These are phyloP conservation scores for Aspidiotus rigidus DNA, from an alignment of 2,888 invertebrate genomes.

Conservation along the genomic window DNA sequence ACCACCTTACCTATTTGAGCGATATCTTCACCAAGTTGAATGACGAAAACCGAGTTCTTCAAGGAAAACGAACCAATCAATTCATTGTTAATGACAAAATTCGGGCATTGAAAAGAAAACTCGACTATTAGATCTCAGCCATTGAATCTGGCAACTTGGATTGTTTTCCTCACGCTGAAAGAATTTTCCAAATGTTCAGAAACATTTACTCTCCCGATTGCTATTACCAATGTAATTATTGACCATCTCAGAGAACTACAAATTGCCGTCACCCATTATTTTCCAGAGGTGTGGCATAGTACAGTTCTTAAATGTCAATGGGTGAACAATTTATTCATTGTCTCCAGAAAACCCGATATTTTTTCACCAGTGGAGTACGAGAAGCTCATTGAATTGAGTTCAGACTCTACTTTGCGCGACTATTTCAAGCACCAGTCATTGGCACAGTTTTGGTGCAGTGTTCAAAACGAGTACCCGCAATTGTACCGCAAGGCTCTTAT, in stretches of 20 bases:
- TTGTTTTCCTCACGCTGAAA: background rate
- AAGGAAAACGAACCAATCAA: constrained; percentile 22
- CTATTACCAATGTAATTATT: background rate
- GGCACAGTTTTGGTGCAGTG: background rate
- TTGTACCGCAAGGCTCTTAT: background rate
- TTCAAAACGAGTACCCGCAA: constrained; percentile 2
- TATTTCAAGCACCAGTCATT: background rate
- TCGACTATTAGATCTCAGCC: background rate
- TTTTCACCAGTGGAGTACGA: background rate
- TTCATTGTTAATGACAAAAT: background rate
- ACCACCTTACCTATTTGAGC: constrained; percentile 34
- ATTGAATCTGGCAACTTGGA: constrained; percentile 1
- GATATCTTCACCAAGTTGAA: constrained; percentile 36
- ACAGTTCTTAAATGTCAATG: background rate
- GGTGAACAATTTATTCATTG: background rate
- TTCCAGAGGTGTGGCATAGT: background rate
- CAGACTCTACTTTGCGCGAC: background rate
- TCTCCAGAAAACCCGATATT: background rate
- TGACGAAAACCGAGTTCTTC: constrained; percentile 33
- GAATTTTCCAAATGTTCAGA: background rate
- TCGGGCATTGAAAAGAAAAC: background rate
- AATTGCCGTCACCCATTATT: background rate
- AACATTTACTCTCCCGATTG: background rate
- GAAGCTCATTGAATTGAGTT: background rate
- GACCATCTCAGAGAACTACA: background rate